These are phyloP conservation scores for Notiomystis cincta DNA, from an alignment of 2,113 vertebrate genomes.

Conservation along the genomic window DNA sequence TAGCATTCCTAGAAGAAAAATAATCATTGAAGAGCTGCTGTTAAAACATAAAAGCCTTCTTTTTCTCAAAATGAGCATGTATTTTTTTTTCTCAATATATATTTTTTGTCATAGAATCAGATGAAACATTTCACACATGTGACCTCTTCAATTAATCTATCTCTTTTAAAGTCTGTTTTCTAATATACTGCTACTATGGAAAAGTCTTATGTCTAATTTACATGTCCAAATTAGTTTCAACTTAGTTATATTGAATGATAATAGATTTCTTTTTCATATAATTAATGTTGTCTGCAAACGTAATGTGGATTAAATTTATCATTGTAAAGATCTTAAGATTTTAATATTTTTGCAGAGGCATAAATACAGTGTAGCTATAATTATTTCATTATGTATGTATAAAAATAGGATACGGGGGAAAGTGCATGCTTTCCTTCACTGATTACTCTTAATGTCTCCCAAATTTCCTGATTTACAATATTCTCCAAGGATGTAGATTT, in stretches of 20 bases:
- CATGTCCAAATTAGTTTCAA: slow-evolving; percentile 85
- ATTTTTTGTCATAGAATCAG: neutral
- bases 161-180: slow-evolving; percentile 40
- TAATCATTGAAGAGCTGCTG: neutral
- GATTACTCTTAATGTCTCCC: slow-evolving; percentile 86
- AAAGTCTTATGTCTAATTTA: slow-evolving; percentile 77
- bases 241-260: slow-evolving; percentile 80
- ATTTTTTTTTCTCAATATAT: neutral
- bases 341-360: slow-evolving; percentile 80
- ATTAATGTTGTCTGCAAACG: slow-evolving; percentile 83
- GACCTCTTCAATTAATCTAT: slow-evolving; percentile 66
- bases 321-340: slow-evolving; percentile 84
- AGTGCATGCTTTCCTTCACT: slow-evolving; percentile 80
- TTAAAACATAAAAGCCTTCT: neutral
- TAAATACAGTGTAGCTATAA: slow-evolving; percentile 81
- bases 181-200: slow-evolving; percentile 50
- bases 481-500: slow-evolving; percentile 85
- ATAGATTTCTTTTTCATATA: slow-evolving; percentile 82
- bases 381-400: slow-evolving; percentile 86
- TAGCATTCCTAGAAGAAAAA: neutral
- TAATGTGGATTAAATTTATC: slow-evolving; percentile 79
- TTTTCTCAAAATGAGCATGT: neutral
- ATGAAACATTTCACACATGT: slow-evolving; percentile 46
- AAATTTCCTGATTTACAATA: slow-evolving; percentile 87
- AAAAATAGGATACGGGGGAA: slow-evolving; percentile 81